Percentiles rank a stretch among this genome's conserved stretches.
phyloP scores from a whole-genome alignment of 2,113 vertebrate species.

The Epinephelus lanceolatus region DNA sequence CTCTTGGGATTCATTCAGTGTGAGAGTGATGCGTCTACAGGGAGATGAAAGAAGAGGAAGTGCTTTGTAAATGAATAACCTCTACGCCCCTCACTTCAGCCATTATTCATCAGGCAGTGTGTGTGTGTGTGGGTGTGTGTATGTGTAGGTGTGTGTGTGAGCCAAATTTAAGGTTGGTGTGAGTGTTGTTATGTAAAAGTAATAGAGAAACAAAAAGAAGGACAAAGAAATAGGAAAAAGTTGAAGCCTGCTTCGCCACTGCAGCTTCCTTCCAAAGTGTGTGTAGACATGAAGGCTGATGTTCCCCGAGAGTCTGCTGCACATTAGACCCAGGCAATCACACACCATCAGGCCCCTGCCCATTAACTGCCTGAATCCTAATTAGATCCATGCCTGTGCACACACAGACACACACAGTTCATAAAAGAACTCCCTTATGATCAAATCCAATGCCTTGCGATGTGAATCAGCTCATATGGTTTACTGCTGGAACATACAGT shows the following conservation, averaged over 20 bases:
- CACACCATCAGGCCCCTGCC: slow-evolving; percentile 52
- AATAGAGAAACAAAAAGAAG: slow-evolving; percentile 8
- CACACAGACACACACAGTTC: background rate
- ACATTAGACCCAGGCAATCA: slow-evolving; percentile 58
- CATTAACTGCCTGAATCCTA: slow-evolving; percentile 58
- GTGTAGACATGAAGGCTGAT: slow-evolving; percentile 40
- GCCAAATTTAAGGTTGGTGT: background rate
- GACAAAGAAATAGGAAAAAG: background rate
- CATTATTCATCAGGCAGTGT: slow-evolving; percentile 37
- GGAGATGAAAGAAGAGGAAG: slow-evolving; percentile 40
- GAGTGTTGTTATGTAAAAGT: background rate
- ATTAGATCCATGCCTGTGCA: slow-evolving; percentile 40
- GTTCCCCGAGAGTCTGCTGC: slow-evolving; percentile 39
- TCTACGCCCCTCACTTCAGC: slow-evolving; percentile 3
- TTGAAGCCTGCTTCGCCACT: background rate
- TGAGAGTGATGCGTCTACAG: slow-evolving; percentile 3
- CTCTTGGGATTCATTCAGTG: slow-evolving; percentile 23
- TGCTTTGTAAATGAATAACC: slow-evolving; percentile 47
- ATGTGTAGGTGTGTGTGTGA: no score
- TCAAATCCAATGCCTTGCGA: slow-evolving; percentile 8
- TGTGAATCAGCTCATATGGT: slow-evolving; percentile 27
- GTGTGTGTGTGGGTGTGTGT: background rate
- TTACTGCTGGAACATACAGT: slow-evolving; percentile 15
- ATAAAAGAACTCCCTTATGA: slow-evolving; percentile 14
- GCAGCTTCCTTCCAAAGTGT: slow-evolving; percentile 4